Evolutionary conservation across 1,140 invertebrate genomes (phyloP), one percentile per base, ranked within the genome.

Genomic region (Heterodera carotae): DNA sequence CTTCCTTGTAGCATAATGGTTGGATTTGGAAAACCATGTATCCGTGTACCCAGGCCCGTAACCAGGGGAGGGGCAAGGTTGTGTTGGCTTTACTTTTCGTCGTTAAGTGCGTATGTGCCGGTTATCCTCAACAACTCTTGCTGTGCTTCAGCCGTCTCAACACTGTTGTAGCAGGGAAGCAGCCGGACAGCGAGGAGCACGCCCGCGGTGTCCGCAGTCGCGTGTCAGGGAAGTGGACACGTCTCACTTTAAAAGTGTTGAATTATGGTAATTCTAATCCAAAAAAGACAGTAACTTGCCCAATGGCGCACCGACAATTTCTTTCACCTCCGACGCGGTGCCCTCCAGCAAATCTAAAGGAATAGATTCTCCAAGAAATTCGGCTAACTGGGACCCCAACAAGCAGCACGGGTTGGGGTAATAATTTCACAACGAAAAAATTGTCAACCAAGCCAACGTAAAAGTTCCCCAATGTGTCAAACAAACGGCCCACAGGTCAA

Each of bases 261-360:
- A 36, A 36, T 34, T 70, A 22, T 22, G 39, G 18, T 34, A 43
- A 76, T 22, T 48, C n/a, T n/a, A n/a, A n/a, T n/a, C n/a, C n/a
- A 31, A 7, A 22, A 22, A 2, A 0, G 6, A 12, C 8, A 29
- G 10, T 59, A n/a, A n/a, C 53, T 31, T 33, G 60, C 68, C 78
- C 10, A 80, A 33, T 1, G 83, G 81, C 0, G 77, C 75, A 22
- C 82, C 82, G 33, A 81, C 77, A 36, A 78, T 93, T 88, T 98
- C 95, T 79, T 94, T 89, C 6, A 98, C 91, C 74, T 95, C 95
- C 82, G 92, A 93, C 4, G 96, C 95, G 10, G 95, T 93, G 87
- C 96, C 95, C 0, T 94, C 92, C 0, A 95, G 94, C 76, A 98
- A 91, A 90, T 99, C 96, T 39, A 99, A 89, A n/a, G n/a, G n/a